Evolutionary conservation across 2,888 invertebrate species (phyloP), one percentile per base, ranked within the genome.

Genomic region (Ennomos fuscantarius): DNA sequence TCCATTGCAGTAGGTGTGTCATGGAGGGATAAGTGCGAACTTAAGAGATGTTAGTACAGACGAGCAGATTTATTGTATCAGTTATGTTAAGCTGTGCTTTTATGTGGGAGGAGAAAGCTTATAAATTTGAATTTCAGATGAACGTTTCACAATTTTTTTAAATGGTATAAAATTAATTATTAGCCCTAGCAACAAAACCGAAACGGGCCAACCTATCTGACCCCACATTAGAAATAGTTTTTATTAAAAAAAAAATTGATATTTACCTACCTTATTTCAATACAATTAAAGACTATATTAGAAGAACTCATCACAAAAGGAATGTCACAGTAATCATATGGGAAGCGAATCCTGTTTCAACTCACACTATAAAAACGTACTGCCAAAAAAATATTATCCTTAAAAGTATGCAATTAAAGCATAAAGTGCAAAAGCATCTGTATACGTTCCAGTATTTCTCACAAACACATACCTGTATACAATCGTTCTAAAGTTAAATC

Each of bases 401-500:
- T 68, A 82, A 77, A 15, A 0, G 0, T 0, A 0, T 0, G 1
- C 0, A 2, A 10, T 54, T 63, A 65, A 53, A 49, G 54, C 33
- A 46, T 8, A 70, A 66, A 72, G 57, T 62, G 43, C 47, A 55
- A 49, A 42, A 62, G 48, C 43, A 35, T 57, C 44, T 46, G 41
- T 58, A 58, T 24, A 55, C 36, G 41, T 41, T 75, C 74, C 77
- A 77, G 78, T 80, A 78, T 76, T 75, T 9, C 62, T 80, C 76
- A 75, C 79, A 60, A 79, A 81, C 76, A 79, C 73, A 69, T 64
- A 24, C 24, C 24, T 24, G 1, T 24, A 24, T 5, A 57, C 59
- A 70, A 61, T 63, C 73, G 70, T 81, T 86, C 84, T 81, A 82
- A 78, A 81, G 75, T 82, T 77, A 81, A 84, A 86, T 81, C 87